Evolutionary conservation across 1,140 invertebrate species (phyloP).

Genomic region (Cotesia chilonis): DNA sequence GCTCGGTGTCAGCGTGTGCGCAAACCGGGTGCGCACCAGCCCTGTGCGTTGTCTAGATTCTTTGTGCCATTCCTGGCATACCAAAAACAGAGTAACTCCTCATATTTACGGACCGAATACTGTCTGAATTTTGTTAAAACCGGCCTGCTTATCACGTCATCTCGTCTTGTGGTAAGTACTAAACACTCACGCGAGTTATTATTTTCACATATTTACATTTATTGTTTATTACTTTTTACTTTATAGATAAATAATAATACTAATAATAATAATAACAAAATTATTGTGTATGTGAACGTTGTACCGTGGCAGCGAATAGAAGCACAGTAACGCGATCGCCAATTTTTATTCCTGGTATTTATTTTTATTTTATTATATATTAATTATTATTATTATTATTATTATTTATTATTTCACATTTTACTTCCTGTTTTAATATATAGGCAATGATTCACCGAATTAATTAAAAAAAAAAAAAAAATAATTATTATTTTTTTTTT

Average conservation of each 20-base stretch:
- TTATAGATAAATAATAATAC: background rate
- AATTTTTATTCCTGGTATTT: conserved; percentile 21
- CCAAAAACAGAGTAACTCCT: conserved; percentile 84
- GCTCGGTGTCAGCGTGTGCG: conserved; percentile 78
- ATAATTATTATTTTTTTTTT: background rate
- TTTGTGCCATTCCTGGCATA: conserved; percentile 94
- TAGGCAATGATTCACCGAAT: background rate
- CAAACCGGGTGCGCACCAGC: conserved; percentile 81
- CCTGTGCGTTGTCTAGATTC: conserved; percentile 91
- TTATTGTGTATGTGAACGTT: conserved; percentile 27
- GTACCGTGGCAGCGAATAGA: conserved; percentile 5
- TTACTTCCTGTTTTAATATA: background rate
- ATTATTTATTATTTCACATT: background rate
- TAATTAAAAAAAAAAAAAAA: no score
- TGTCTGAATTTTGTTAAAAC: conserved; percentile 45
- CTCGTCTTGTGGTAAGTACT: conserved; percentile 54
- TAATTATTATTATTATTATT: no score
- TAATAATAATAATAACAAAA: conserved; percentile 21
- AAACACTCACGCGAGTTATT: conserved; percentile 23
- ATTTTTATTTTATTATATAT: conserved; percentile 10
- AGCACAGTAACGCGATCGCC: conserved; percentile 6
- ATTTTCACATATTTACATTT: background rate
- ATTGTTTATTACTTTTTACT: background rate
- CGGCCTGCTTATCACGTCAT: conserved; percentile 45
- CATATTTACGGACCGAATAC: conserved; percentile 71